These are phyloP conservation scores for Brachionus koreanus DNA, from an alignment of 1,140 invertebrate species.

Conservation along the genomic window DNA sequence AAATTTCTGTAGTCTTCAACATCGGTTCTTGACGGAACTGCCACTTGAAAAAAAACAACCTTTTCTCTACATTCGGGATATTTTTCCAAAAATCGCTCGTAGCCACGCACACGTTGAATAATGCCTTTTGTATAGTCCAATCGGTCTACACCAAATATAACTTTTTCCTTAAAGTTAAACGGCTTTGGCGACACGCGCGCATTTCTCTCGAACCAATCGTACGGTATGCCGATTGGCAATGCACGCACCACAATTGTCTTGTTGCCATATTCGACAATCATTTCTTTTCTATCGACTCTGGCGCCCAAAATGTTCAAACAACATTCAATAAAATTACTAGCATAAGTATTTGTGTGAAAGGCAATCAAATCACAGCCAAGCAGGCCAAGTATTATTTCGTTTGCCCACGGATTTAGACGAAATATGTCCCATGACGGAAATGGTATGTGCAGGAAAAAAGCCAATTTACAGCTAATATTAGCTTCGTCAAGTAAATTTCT, in stretches of 20 bases:
- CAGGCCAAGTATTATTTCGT: conserved; percentile 78
- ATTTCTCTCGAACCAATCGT: conserved; percentile 75
- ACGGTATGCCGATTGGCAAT: conserved; percentile 66
- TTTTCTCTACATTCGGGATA: conserved; percentile 80
- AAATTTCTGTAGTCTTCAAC: conserved; percentile 84
- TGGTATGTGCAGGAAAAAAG: conserved; percentile 85
- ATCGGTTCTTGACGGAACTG: conserved; percentile 80
- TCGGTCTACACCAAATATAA: conserved; percentile 78
- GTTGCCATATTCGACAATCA: conserved; percentile 79
- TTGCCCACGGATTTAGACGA: conserved; percentile 79
- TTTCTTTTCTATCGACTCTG: conserved; percentile 77
- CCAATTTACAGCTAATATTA: conserved; percentile 71
- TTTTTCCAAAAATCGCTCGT: conserved; percentile 75
- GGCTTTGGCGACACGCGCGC: conserved; percentile 68
- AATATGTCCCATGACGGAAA: conserved; percentile 89
- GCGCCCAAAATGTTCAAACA: conserved; percentile 79
- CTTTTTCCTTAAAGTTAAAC: conserved; percentile 63
- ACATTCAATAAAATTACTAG: conserved; percentile 83
- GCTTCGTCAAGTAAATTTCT: conserved; percentile 75
- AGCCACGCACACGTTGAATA: conserved; percentile 75
- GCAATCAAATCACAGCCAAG: conserved; percentile 80
- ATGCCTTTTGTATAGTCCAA: conserved; percentile 86
- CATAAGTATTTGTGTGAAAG: conserved; percentile 85
- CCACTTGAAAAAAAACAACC: conserved; percentile 73
- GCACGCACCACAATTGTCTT: conserved; percentile 76